Evolutionary conservation across 2,113 vertebrate species (phyloP).

Genomic region (Centropus unirufus): DNA sequence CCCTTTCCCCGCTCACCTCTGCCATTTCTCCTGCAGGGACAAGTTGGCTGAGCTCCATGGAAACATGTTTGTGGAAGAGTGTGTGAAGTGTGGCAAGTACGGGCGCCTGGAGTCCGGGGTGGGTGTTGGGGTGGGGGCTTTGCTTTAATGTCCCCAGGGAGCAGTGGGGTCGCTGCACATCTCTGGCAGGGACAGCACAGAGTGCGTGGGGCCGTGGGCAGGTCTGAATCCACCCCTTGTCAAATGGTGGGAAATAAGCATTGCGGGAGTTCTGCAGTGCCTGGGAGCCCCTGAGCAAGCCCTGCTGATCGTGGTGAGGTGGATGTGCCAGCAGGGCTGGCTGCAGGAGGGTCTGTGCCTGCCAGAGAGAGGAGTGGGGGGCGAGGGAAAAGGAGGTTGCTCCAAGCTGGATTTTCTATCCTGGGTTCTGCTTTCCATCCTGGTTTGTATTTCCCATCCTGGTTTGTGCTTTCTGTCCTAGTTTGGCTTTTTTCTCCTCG

Average conservation of each 20-base stretch:
- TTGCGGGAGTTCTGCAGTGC: not conserved
- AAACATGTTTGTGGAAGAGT: conserved; percentile 99
- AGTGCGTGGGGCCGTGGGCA: rapidly evolving
- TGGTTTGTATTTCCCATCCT: not conserved
- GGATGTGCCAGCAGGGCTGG: not conserved
- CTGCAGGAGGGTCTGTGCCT: not conserved
- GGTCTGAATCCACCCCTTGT: not conserved
- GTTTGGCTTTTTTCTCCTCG: not conserved
- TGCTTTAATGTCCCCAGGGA: rapidly evolving
- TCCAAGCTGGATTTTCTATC: not conserved
- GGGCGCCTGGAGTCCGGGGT: not conserved
- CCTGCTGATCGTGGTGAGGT: not conserved
- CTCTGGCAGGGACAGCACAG: not conserved
- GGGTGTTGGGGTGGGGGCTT: not conserved
- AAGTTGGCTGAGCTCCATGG: conserved; percentile 94
- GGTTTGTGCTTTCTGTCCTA: no score
- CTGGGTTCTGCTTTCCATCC: not conserved
- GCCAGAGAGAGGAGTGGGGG: not conserved
- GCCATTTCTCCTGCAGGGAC: conserved; percentile 77
- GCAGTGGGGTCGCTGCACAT: rapidly evolving
- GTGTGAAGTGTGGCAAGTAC: conserved; percentile 94
- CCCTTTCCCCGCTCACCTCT: not conserved
- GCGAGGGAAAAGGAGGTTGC: not conserved
- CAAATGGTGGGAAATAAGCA: not conserved
- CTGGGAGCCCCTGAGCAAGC: not conserved